Conservation (phyloP, 64 coral and sea anemone genomes). For the Acropora yongei region DNA sequence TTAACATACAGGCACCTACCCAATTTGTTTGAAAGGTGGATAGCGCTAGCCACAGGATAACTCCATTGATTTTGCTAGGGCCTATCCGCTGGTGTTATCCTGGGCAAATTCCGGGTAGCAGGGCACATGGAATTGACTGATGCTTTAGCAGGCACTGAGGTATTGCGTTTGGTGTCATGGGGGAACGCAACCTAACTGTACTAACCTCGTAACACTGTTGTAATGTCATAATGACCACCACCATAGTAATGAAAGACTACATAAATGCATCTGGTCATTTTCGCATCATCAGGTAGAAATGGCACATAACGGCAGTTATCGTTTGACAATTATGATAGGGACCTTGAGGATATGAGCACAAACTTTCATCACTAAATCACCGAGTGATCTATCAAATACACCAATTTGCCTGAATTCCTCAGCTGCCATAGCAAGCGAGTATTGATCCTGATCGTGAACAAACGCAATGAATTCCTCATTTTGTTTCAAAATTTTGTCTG, state of each 20-base stretch:
- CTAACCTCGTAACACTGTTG: neutral
- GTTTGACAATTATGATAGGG: slow-evolving; percentile 47
- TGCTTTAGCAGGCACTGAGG: too few species aligned
- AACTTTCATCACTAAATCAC: slow-evolving; percentile 60
- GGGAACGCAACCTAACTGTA: too few species aligned
- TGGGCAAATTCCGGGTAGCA: too few species aligned
- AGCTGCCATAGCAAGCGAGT: neutral
- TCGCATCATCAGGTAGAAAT: slow-evolving; percentile 14
- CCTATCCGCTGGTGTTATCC: too few species aligned
- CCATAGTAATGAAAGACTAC: slow-evolving; percentile 30
- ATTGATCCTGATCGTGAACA: neutral
- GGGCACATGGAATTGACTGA: too few species aligned
- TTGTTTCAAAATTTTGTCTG: neutral
- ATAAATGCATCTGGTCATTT: slow-evolving; percentile 1
- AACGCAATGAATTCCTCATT: neutral
- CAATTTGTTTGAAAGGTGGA: too few species aligned
- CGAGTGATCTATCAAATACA: slow-evolving; percentile 30
- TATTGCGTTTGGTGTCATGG: too few species aligned
- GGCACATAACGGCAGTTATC: slow-evolving; percentile 18
- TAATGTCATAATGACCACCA: slow-evolving; percentile 41
- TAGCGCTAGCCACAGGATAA: too few species aligned
- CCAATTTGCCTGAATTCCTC: neutral
- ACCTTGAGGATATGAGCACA: slow-evolving; percentile 33
- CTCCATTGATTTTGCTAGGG: too few species aligned
- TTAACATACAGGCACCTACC: too few species aligned